phyloP scores from a whole-genome alignment of 2,113 vertebrate species.

The Sprattus sprattus region DNA sequence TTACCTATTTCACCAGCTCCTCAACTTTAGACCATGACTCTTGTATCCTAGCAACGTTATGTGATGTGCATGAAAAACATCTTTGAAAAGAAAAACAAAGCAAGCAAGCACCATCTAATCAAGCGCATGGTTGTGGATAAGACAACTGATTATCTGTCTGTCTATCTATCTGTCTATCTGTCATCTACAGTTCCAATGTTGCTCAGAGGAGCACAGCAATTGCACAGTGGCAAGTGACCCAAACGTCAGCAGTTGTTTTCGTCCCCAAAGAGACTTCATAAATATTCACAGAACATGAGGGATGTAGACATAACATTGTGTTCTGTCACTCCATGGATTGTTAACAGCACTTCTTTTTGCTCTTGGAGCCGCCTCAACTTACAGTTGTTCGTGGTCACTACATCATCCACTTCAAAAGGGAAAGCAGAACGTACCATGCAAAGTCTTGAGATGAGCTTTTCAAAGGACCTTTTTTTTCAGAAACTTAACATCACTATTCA shows the following conservation, averaged over 20 bases:
- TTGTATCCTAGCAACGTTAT: conserved; percentile 65
- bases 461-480: neutral
- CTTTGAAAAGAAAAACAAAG: conserved; percentile 56
- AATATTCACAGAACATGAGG: too few species aligned
- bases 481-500: neutral
- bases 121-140: neutral
- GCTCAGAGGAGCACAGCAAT: too few species aligned
- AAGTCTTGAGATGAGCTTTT: neutral
- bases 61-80: conserved; percentile 47
- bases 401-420: neutral
- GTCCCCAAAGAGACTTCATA: too few species aligned
- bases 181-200: too few species aligned
- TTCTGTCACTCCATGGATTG: neutral
- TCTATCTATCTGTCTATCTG: too few species aligned
- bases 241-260: too few species aligned
- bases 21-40: conserved; percentile 42
- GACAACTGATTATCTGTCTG: too few species aligned
- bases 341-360: neutral
- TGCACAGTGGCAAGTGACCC: too few species aligned
- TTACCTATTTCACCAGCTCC: conserved; percentile 38
- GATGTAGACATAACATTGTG: neutral
- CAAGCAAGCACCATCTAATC: conserved; percentile 25
- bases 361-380: too few species aligned
- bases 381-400: neutral
- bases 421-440: neutral